Conservation (phyloP, 2,113 vertebrate genomes). For the Rhinichthys klamathensis region DNA sequence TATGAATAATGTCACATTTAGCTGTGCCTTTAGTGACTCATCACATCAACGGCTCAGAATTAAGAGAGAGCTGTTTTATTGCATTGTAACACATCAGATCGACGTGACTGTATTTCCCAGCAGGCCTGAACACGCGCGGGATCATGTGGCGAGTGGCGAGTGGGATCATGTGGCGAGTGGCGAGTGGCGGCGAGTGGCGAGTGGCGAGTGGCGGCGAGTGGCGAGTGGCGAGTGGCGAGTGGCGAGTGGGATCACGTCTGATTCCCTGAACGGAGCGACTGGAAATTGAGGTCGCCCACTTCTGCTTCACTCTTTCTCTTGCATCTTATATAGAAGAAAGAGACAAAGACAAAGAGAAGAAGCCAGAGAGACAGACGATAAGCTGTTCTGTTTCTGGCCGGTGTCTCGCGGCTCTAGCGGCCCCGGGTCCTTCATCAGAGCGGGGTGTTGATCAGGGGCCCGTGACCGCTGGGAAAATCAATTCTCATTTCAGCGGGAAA, state of each 20-base stretch:
- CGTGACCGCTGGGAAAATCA: conserved; percentile 67
- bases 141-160: neutral
- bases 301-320: neutral
- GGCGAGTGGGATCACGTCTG: neutral
- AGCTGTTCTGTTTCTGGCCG: neutral
- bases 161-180: too few relatives aligned
- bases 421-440: conserved; percentile 59
- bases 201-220: too few relatives aligned
- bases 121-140: neutral
- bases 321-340: neutral
- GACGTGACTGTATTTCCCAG: neutral
- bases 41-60: too few relatives aligned
- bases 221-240: too few relatives aligned
- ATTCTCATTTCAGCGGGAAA: conserved; percentile 73
- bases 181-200: too few relatives aligned
- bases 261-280: neutral
- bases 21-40: too few relatives aligned
- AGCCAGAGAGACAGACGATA: neutral
- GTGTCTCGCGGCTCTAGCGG: neutral
- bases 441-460: conserved; percentile 68
- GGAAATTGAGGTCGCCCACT: conserved; percentile 44
- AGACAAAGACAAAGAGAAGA: conserved; percentile 6
- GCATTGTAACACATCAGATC: neutral
- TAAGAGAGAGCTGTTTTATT: too few relatives aligned
- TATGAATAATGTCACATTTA: too few relatives aligned